Percentiles rank a stretch among this genome's conserved stretches.
Conservation (phyloP, 1,140 invertebrate species). For the Danaus melanippus region DNA sequence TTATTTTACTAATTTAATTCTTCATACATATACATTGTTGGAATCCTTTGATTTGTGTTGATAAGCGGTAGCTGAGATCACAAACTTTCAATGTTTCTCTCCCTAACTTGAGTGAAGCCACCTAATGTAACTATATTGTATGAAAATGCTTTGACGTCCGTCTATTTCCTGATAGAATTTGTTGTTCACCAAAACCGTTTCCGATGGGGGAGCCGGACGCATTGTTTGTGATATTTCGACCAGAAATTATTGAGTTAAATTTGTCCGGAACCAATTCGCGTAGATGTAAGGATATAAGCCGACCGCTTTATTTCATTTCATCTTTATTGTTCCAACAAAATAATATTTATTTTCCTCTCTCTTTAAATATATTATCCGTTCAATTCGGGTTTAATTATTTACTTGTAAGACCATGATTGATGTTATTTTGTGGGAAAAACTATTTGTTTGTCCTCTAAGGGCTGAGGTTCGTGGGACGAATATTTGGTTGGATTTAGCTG, state of each 20-base stretch:
- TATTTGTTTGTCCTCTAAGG: not conserved
- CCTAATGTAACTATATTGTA: slow-evolving; percentile 1
- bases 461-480: too few species aligned
- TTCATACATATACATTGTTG: too few species aligned
- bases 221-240: slow-evolving; percentile 45
- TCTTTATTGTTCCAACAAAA: slow-evolving; percentile 24
- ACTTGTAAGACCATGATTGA: slow-evolving; percentile 3
- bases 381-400: not conserved
- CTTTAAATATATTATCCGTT: slow-evolving; percentile 1
- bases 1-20: too few species aligned
- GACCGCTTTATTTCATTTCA: slow-evolving; percentile 21
- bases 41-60: too few species aligned
- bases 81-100: slow-evolving; percentile 7
- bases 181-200: slow-evolving; percentile 28
- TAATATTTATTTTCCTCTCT: slow-evolving; percentile 16
- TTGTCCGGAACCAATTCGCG: slow-evolving; percentile 33
- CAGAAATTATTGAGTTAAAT: slow-evolving; percentile 46
- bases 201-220: slow-evolving; percentile 22
- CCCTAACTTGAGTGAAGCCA: too few species aligned
- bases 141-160: slow-evolving; percentile 11
- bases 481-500: too few species aligned
- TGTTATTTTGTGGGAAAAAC: not conserved
- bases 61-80: not conserved
- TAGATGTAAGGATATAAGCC: slow-evolving; percentile 27
- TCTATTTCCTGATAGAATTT: slow-evolving; percentile 36